Evolutionary conservation across 2,113 vertebrate species (phyloP), one percentile per base, ranked within the genome.

Genomic region (Sus scrofa): DNA sequence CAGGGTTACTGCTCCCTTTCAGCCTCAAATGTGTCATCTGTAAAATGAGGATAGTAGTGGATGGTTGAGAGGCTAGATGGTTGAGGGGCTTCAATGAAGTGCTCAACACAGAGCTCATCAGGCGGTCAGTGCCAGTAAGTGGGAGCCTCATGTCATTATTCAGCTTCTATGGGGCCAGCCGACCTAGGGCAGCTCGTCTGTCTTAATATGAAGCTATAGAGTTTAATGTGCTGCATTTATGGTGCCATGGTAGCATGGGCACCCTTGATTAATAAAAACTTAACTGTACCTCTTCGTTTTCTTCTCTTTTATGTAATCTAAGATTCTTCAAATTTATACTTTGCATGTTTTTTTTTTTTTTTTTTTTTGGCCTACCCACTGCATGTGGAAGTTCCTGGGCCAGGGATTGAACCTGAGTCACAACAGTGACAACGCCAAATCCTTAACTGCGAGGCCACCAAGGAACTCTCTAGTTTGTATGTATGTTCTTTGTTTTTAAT

Each of bases 251-350:
- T 44, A 26, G 37, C 44, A 12, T 22, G 30, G 10, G 44, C 24
- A 6, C 7, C 1, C 77, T 50, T 60, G 44, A 86, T n/a, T 60
- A 83, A 58, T 14, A 39, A 56, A 74, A 13, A 44, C 60, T 78
- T 74, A 86, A 71, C 44, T 12, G 0, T 30, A 9, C 6, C 34
- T 26, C 37, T 30, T 67, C 18, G 52, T 62, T 73, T 70, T 73
- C 74, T 44, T 86, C n/a, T 86, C 22, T 89, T 34, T 27, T 50
- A 24, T 39, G 16, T 62, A 89, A 67, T 86, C 77, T 58, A 34
- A 78, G 95, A 65, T 56, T 79, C 70, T 71, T 52, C 34, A 67
- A 30, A n/a, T 73, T 39, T 82, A 24, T n/a, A 86, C 68, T 82
- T 78, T 68, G 6, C 37, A 26, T 30, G 44, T 4, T 44, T 44